Conservation (phyloP, 2,113 vertebrate species). For the Ailurus styani region DNA sequence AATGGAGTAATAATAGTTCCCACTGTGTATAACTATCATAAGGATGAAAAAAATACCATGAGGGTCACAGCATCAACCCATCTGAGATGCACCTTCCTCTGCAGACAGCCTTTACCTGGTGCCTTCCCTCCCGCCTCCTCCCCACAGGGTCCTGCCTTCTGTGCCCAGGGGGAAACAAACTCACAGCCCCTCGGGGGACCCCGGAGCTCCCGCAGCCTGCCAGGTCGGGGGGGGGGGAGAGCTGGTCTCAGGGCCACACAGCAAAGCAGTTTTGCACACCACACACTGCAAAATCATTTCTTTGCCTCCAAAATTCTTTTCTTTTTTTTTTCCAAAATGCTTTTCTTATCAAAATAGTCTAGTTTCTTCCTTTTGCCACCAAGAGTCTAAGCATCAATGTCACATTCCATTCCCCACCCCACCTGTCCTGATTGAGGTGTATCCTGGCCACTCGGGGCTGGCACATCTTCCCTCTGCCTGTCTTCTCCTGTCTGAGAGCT, state of each 20-base stretch:
- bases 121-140: not conserved
- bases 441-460: not conserved
- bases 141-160: not conserved
- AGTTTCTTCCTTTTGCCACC: not conserved
- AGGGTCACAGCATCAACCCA: not conserved
- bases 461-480: not conserved
- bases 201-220: not conserved
- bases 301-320: not conserved
- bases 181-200: not conserved
- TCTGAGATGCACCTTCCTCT: not conserved
- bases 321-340: too few species aligned
- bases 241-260: not conserved
- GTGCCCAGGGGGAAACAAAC: not conserved
- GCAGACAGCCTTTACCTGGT: accelerated
- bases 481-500: too few species aligned
- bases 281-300: not conserved
- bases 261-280: not conserved
- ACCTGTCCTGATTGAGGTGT: not conserved
- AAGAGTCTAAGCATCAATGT: not conserved
- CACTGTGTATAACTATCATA: not conserved
- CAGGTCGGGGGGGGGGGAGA: not conserved
- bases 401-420: not conserved
- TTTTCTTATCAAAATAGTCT: not conserved
- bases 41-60: not conserved
- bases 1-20: not conserved